phyloP scores from a whole-genome alignment of 2,888 invertebrate species.

The Hololepta plana region DNA sequence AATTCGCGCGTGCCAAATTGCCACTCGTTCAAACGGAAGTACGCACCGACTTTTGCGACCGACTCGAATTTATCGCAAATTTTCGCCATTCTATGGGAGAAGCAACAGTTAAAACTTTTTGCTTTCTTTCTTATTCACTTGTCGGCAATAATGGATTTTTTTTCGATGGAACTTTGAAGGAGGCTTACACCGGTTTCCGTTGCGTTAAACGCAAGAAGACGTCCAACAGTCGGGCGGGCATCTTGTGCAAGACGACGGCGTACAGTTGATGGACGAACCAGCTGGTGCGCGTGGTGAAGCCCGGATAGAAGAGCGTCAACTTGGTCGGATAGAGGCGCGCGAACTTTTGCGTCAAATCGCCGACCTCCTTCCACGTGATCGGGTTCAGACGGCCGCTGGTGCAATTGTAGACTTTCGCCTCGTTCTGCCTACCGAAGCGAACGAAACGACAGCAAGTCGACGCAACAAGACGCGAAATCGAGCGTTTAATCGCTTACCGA shows the following conservation, averaged over 20 bases:
- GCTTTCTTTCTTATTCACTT: too few relatives aligned
- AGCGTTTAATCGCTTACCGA: too few relatives aligned
- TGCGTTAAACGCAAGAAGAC: constrained; percentile 50
- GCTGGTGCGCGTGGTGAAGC: constrained; percentile 55
- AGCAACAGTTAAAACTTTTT: too few relatives aligned
- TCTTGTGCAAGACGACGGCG: constrained; percentile 57
- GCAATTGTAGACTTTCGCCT: constrained; percentile 72
- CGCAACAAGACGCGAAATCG: constrained; percentile 8
- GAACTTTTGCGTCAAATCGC: constrained; percentile 51
- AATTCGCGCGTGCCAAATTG: constrained; percentile 50
- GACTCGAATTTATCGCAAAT: constrained; percentile 63
- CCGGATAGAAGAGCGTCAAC: constrained; percentile 74
- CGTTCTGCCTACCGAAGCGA: constrained; percentile 22
- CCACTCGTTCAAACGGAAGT: constrained; percentile 77
- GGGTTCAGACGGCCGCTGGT: constrained; percentile 77
- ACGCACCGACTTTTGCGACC: constrained; percentile 62
- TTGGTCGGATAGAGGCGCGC: constrained; percentile 65
- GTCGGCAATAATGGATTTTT: too few relatives aligned
- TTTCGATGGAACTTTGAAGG: too few relatives aligned
- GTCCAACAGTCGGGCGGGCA: constrained; percentile 75
- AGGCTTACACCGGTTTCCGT: constrained; percentile 71
- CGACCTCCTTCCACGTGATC: constrained; percentile 69
- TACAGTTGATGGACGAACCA: too few relatives aligned
- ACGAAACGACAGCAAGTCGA: constrained; percentile 2
- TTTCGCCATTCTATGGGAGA: constrained; percentile 74